Evolutionary conservation across 2,888 invertebrate species (phyloP).

Genomic region (Boloria selene): DNA sequence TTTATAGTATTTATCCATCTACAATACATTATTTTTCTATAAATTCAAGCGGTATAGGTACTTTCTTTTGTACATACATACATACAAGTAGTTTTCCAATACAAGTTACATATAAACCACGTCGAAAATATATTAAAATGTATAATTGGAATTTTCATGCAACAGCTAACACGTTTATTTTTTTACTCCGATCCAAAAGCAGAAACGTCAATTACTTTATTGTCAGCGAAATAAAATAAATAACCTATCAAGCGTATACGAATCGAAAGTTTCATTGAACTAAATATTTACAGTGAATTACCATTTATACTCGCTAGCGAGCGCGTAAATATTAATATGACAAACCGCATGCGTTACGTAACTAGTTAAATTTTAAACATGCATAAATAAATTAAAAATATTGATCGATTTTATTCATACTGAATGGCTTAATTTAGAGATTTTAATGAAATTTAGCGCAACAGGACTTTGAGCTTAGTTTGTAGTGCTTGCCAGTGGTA

Average conservation of each 20-base stretch:
- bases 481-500: too few species aligned
- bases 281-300: conserved; percentile 14
- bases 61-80: not conserved
- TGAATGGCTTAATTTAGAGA: too few species aligned
- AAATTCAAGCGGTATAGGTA: too few species aligned
- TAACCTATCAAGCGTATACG: conserved; percentile 26
- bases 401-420: too few species aligned
- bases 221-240: conserved; percentile 32
- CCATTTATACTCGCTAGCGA: not conserved
- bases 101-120: not conserved
- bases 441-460: too few species aligned
- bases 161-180: conserved; percentile 18
- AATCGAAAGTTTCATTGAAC: conserved; percentile 19
- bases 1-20: too few species aligned
- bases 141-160: conserved; percentile 18
- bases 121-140: not conserved
- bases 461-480: too few species aligned
- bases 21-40: too few species aligned
- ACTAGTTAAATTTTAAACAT: too few species aligned
- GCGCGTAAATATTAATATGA: not conserved
- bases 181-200: conserved; percentile 14
- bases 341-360: not conserved
- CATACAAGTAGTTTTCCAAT: not conserved
- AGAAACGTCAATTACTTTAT: conserved; percentile 32
- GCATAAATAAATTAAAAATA: too few species aligned